phyloP scores from a whole-genome alignment of 2,113 vertebrate species.

The Cheilinus undulatus region DNA sequence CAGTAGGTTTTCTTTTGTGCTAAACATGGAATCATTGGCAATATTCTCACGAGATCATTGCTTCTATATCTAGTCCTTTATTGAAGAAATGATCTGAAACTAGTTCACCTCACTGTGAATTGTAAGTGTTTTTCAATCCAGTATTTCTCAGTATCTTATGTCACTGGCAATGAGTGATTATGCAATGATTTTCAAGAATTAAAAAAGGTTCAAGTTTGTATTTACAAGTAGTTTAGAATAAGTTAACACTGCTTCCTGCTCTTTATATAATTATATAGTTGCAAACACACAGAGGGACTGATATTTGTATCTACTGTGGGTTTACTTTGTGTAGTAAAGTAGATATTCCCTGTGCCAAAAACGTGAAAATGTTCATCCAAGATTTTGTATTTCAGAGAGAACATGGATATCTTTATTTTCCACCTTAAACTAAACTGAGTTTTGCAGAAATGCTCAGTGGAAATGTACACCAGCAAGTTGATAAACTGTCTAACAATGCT shows the following conservation, averaged over 20 bases:
- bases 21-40: too few relatives aligned
- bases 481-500: conserved; percentile 63
- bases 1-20: too few relatives aligned
- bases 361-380: not conserved
- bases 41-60: too few relatives aligned
- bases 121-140: too few relatives aligned
- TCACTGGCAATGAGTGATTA: not conserved
- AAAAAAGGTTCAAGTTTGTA: too few relatives aligned
- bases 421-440: conserved; percentile 20
- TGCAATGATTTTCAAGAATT: not conserved
- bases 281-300: not conserved
- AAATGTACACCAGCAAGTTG: conserved; percentile 41
- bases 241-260: not conserved
- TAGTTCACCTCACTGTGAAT: too few relatives aligned
- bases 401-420: conserved; percentile 6
- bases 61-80: too few relatives aligned
- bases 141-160: not conserved
- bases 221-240: not conserved
- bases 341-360: conserved; percentile 2
- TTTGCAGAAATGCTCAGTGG: conserved; percentile 36
- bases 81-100: too few relatives aligned
- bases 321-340: conserved; percentile 8
- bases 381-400: conserved; percentile 26
- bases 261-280: too few relatives aligned
- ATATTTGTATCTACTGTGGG: not conserved